Evolutionary conservation across 2,113 vertebrate genomes (phyloP).

Genomic region (Odobenus rosmarus): DNA sequence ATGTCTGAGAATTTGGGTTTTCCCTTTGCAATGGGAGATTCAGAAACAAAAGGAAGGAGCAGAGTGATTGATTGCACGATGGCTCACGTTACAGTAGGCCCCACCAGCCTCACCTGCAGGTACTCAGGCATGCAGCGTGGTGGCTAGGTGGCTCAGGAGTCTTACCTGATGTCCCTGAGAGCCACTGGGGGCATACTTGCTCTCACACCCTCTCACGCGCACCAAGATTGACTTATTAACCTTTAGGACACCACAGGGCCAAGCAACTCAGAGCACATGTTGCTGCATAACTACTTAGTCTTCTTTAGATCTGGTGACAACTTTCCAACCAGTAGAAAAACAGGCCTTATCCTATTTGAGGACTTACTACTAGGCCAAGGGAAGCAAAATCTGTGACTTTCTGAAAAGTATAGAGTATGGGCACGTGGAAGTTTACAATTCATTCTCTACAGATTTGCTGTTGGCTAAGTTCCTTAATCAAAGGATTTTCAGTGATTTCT

Average conservation of each 20-base stretch:
- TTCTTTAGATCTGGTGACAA: background rate
- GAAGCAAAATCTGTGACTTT: background rate
- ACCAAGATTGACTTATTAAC: background rate
- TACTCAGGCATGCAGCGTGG: fast-evolving
- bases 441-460: background rate
- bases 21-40: background rate
- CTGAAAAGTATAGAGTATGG: background rate
- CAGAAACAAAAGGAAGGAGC: background rate
- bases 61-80: background rate
- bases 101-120: background rate
- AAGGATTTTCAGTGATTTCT: constrained; percentile 46
- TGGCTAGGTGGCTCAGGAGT: background rate
- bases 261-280: background rate
- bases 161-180: background rate
- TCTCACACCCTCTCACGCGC: background rate
- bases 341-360: background rate
- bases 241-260: background rate
- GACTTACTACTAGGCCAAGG: background rate
- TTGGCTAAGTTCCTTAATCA: background rate
- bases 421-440: background rate
- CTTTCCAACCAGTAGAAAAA: background rate
- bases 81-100: background rate
- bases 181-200: background rate
- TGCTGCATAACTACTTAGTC: background rate
- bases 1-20: background rate